These are phyloP conservation scores for Caenorhabditis remanei DNA, from an alignment of 1,140 invertebrate species.

Conservation along the genomic window DNA sequence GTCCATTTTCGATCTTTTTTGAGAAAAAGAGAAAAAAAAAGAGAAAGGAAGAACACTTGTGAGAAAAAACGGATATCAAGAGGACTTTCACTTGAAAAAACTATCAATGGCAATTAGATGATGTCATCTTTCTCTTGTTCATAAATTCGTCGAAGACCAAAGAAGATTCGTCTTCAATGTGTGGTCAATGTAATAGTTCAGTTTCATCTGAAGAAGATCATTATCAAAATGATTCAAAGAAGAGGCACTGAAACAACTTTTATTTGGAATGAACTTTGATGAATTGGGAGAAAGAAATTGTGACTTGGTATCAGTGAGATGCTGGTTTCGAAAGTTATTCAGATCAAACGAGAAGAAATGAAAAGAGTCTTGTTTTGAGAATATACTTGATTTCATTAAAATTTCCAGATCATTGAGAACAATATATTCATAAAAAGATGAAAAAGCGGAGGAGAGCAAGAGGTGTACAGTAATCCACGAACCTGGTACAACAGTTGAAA, in stretches of 20 bases:
- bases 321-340: neutral
- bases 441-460: no score
- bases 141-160: slow-evolving; percentile 8
- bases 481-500: no score
- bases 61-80: neutral
- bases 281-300: neutral
- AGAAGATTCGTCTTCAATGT: neutral
- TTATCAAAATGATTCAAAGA: neutral
- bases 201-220: slow-evolving; percentile 28
- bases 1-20: slow-evolving; percentile 34
- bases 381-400: no score
- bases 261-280: slow-evolving; percentile 1
- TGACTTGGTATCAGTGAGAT: neutral
- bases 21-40: neutral
- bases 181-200: slow-evolving; percentile 26
- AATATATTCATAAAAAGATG: no score
- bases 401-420: no score
- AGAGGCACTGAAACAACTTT: no score
- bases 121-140: neutral
- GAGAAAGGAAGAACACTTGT: neutral
- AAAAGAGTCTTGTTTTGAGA: neutral
- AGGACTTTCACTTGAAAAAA: slow-evolving; percentile 9
- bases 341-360: neutral
- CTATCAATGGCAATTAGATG: neutral
- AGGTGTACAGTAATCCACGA: no score